These are phyloP conservation scores for Alces alces DNA, from an alignment of 2,113 vertebrate species.

Conservation along the genomic window DNA sequence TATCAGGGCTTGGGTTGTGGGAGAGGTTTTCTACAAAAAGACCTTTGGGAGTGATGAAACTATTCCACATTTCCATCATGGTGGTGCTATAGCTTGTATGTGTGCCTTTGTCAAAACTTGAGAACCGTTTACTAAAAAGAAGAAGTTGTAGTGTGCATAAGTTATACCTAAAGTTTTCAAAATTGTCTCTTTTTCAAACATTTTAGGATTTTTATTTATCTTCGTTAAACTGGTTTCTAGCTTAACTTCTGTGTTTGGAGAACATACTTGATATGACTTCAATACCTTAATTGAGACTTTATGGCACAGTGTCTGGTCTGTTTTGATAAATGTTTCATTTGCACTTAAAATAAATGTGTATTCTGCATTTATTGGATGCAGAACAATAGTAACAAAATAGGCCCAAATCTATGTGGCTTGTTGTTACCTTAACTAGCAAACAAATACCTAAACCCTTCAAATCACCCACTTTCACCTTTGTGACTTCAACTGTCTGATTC, in stretches of 20 bases:
- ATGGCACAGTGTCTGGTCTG: background rate
- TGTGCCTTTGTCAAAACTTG: background rate
- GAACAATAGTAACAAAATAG: background rate
- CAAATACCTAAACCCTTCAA: background rate
- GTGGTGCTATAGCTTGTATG: background rate
- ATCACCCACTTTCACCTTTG: background rate
- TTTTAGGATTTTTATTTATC: background rate
- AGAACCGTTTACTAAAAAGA: background rate
- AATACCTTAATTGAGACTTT: background rate
- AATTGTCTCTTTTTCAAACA: background rate
- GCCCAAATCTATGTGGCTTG: background rate
- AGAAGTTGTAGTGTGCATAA: background rate
- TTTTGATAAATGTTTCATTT: conserved; percentile 38
- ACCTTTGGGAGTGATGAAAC: background rate
- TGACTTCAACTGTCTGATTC: background rate
- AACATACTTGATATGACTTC: background rate
- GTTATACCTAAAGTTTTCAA: background rate
- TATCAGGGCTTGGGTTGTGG: background rate
- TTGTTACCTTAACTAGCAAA: background rate
- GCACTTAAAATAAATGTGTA: conserved; percentile 10
- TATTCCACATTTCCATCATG: background rate
- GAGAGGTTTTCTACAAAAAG: background rate
- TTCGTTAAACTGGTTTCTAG: background rate
- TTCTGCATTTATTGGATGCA: background rate
- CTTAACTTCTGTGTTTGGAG: background rate